Evolutionary conservation across 2,113 vertebrate genomes (phyloP), one percentile per base, ranked within the genome.

Genomic region (Callionymus lyra): DNA sequence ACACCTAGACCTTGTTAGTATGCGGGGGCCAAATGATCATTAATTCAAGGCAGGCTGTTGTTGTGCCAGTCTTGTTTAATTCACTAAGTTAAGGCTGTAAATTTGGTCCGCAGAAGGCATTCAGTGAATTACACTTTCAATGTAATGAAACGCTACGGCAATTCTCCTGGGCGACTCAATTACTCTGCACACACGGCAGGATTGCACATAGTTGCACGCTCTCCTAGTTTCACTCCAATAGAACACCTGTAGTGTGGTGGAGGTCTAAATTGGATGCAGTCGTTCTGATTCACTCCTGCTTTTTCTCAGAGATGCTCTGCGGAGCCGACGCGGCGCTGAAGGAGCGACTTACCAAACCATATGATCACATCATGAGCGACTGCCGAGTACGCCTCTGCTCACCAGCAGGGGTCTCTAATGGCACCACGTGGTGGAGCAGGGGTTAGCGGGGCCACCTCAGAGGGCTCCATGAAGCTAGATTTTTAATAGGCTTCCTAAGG

Each of bases 211-310:
- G 58, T 75, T 76, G 69, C 74, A 70, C 63, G 47, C 50, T 67
- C 47, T 59, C 53, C 61, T 62, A 56, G 59, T 59, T 72, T 56
- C 48, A 46, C 53, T 59, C 49, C 67, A 68, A 71, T 46, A 68
- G 51, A 65, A 69, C 71, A 68, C 58, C 70, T 75, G 70, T 47
- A 50, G 64, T 50, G 53, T 36, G 54, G 51, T 67, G 65, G 66
- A 39, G 66, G 59, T 71, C 64, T 66, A 75, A 78, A 71, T 72
- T 80, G 75, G 67, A 77, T 64, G 65, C 55, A 50, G 58, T 56
- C 57, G 40, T 31, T 61, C 53, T 50, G 52, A 57, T 65, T 54
- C 50, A 35, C 41, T 41, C 42, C 48, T 63, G 50, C 70, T 54
- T 56, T 64, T 64, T 72, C 50, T 27, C 15, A 6, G 42, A 46